These are phyloP conservation scores for Cloeon dipterum DNA, from an alignment of 2,888 invertebrate genomes.

Conservation along the genomic window DNA sequence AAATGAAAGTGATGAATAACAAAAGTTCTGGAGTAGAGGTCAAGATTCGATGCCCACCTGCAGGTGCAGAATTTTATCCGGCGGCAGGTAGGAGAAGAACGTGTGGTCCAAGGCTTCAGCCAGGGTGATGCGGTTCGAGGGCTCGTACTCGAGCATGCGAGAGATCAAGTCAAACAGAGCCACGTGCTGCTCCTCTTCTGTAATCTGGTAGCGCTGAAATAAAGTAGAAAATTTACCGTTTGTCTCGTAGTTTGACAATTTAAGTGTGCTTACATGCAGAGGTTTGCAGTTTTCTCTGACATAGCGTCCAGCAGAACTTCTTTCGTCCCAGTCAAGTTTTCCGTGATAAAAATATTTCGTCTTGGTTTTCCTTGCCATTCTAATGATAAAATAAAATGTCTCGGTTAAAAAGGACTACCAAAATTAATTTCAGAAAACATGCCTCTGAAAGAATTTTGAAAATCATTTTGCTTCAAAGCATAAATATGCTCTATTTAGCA, in stretches of 20 bases:
- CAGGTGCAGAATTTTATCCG: constrained; percentile 38
- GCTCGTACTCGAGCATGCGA: constrained; percentile 94
- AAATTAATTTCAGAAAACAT: neutral
- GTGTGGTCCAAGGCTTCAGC: constrained; percentile 75
- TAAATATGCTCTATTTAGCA: no score
- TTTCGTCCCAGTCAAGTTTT: constrained; percentile 93
- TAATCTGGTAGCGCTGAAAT: constrained; percentile 66
- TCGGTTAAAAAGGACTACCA: no score
- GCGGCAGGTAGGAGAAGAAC: constrained; percentile 72
- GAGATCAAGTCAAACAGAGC: constrained; percentile 86
- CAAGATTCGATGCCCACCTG: no score
- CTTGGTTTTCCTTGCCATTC: constrained; percentile 74
- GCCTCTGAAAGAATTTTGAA: neutral
- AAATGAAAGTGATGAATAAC: no score
- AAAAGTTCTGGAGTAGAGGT: no score
- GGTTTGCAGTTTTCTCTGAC: constrained; percentile 97
- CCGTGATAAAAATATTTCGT: constrained; percentile 97
- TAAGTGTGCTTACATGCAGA: constrained; percentile 64
- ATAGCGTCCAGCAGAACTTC: constrained; percentile 88
- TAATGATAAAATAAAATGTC: constrained; percentile 25
- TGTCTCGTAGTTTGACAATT: no score
- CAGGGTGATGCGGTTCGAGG: constrained; percentile 67
- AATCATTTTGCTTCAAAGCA: no score
- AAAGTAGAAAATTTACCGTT: constrained; percentile 5
- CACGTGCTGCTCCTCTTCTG: constrained; percentile 73